phyloP scores from a whole-genome alignment of 2,113 vertebrate species.

The Nannobrachium achirus region DNA sequence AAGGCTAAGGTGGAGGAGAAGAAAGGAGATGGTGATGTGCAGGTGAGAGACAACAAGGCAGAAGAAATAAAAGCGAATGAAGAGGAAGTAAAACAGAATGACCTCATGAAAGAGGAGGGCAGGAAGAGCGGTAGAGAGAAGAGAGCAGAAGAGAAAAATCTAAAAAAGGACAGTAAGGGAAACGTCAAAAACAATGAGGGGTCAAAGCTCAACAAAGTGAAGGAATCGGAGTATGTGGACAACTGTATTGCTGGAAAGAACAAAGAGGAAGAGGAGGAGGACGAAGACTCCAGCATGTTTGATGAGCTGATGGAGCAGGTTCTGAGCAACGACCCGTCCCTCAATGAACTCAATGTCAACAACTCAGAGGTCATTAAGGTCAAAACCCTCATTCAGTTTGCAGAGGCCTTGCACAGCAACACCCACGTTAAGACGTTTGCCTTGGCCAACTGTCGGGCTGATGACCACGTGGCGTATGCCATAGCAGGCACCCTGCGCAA shows the following conservation, averaged over 20 bases:
- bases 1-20: conserved; percentile 62
- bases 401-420: conserved; percentile 90
- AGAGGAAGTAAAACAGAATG: conserved; percentile 62
- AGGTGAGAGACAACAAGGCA: conserved; percentile 49
- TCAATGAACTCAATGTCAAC: conserved; percentile 92
- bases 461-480: conserved; percentile 95
- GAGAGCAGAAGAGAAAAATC: conserved; percentile 61
- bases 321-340: conserved; percentile 83
- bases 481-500: conserved; percentile 88
- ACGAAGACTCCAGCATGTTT: conserved; percentile 89
- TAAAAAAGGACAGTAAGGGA: conserved; percentile 42
- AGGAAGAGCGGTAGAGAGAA: conserved; percentile 19
- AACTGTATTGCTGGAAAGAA: conserved; percentile 66
- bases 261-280: conserved; percentile 73
- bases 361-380: conserved; percentile 96
- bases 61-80: conserved; percentile 57
- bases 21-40: conserved; percentile 30
- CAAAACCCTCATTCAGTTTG: conserved; percentile 92
- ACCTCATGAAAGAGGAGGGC: conserved; percentile 51
- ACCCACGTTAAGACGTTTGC: conserved; percentile 86
- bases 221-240: conserved; percentile 42
- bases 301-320: conserved; percentile 92
- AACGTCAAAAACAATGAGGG: conserved; percentile 36
- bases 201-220: background rate
- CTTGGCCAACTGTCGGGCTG: conserved; percentile 92